phyloP scores from a whole-genome alignment of 2,113 vertebrate species.

The Pseudorectes ferrugineus region DNA sequence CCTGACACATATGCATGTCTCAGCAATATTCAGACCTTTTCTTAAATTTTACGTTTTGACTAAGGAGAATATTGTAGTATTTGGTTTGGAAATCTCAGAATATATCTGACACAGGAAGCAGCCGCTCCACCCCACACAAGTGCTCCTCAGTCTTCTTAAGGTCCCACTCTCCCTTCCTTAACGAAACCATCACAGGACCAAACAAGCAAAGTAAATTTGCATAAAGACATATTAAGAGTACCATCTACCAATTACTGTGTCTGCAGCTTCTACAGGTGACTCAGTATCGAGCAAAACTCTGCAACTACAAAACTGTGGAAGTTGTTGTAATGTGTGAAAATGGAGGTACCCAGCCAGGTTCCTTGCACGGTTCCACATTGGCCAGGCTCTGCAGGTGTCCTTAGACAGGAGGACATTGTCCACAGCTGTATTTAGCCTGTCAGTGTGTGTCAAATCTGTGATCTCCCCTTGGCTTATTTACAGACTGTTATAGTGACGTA shows the following conservation, averaged over 20 bases:
- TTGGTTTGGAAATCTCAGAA: background rate
- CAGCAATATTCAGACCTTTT: background rate
- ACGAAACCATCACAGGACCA: background rate
- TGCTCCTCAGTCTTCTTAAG: background rate
- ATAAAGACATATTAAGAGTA: background rate
- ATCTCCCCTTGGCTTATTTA: background rate
- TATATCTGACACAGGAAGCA: background rate
- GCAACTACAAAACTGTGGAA: background rate
- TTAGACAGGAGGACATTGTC: background rate
- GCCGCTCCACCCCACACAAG: background rate
- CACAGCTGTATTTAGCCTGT: background rate
- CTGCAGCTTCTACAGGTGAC: background rate
- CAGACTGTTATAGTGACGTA: fast-evolving
- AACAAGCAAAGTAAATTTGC: background rate
- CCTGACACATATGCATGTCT: background rate
- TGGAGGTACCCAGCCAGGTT: background rate
- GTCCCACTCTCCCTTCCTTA: background rate
- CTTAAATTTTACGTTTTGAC: background rate
- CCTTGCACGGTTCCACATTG: background rate
- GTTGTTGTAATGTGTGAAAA: background rate
- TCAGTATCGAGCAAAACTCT: background rate
- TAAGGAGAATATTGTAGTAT: background rate
- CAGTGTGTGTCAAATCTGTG: background rate
- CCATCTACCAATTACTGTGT: background rate
- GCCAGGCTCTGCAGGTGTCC: background rate